Evolutionary conservation across 2,113 vertebrate genomes (phyloP).

Genomic region (Gavialis gangeticus): DNA sequence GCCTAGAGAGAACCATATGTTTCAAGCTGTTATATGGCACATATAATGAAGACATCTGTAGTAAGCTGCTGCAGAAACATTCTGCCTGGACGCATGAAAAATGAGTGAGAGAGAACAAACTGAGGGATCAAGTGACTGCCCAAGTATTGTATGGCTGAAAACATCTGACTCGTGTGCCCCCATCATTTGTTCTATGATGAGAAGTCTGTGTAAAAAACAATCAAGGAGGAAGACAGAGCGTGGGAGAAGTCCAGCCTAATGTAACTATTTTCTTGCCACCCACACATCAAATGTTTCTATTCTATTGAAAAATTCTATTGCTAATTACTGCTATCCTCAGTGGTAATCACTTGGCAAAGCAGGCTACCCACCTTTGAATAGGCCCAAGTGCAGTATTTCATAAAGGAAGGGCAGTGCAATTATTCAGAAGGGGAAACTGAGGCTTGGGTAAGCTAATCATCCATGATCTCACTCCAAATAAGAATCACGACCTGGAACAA

Average conservation of each 20-base stretch:
- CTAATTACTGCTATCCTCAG: not conserved
- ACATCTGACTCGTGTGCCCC: not conserved
- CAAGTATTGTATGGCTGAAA: constrained; percentile 2
- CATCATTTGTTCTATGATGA: constrained; percentile 23
- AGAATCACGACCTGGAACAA: not conserved
- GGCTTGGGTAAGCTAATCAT: not conserved
- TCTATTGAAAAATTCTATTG: not conserved
- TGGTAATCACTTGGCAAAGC: not conserved
- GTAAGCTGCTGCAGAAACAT: not conserved
- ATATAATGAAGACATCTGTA: not conserved
- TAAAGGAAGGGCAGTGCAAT: not conserved
- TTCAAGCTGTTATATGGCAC: not conserved
- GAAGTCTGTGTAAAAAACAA: not conserved
- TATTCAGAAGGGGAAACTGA: not conserved
- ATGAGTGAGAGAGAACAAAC: constrained; percentile 15
- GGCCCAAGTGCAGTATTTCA: not conserved
- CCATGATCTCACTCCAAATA: not conserved
- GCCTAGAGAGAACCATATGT: not conserved
- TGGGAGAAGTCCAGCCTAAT: constrained; percentile 2
- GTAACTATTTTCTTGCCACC: not conserved
- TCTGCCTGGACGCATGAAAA: not conserved
- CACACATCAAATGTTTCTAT: constrained; percentile 8
- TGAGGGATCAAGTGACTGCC: constrained; percentile 3
- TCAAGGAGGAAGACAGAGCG: not conserved
- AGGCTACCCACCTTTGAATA: not conserved